Evolutionary conservation across 2,888 invertebrate species (phyloP), one percentile per base, ranked within the genome.

Genomic region (Blastobasis adustella): DNA sequence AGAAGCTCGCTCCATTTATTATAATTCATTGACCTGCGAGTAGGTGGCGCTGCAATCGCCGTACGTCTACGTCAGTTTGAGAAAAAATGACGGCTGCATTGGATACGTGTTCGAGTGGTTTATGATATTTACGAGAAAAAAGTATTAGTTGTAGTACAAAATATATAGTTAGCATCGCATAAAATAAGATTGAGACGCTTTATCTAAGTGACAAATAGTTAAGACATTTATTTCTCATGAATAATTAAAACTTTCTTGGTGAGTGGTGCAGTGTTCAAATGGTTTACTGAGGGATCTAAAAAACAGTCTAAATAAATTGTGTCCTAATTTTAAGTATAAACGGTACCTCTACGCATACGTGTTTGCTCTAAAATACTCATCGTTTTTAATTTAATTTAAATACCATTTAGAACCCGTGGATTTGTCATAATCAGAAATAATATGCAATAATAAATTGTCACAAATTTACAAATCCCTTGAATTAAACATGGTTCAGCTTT

Each of bases 71-170:
- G 85, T 86, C 88, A 88, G 88, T 88, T 80, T 80, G 66, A 71
- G 79, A 81, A 84, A 89, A 89, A 89, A 89, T 89, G 89, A 89
- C 85, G 87, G 82, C 85, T 85, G 72, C 71, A 69, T 82, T 87
- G 74, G 83, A 87, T 88, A 88, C 87, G 87, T 88, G 86, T 89
- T 84, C 85, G 71, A 80, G 83, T 85, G 75, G 79, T 82, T 86
- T 87, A 87, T 87, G 87, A 89, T 89, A 89, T 87, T 89, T 89
- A 88, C 84, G 86, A 76, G 82, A 79, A 83, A 78, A 78, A 81
- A 86, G 79, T 84, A 81, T 78, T 82, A 81, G 59, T 67, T 69
- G 23, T 79, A 77, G 70, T 80, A 76, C 70, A 76, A 79, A 75
- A 66, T 66, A 66, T 66, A 65, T 76, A 73, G 69, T 73, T 72